These are phyloP conservation scores for Anniella stebbinsi DNA, from an alignment of 2,797 vertebrate species.

Conservation along the genomic window DNA sequence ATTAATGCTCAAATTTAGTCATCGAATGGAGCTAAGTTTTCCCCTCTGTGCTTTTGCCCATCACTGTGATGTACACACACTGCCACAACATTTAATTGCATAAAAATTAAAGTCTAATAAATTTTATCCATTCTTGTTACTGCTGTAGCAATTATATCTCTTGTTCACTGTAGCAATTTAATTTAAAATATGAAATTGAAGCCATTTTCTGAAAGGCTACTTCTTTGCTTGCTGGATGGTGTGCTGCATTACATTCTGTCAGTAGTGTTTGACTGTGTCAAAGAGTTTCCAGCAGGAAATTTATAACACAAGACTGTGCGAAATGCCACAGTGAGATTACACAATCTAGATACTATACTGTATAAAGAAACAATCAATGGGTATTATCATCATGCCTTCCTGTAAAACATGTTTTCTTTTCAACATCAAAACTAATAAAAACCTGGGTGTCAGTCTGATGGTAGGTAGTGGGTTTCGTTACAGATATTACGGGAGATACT, in stretches of 20 bases:
- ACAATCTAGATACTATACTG: neutral
- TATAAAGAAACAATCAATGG: neutral
- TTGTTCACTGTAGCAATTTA: neutral
- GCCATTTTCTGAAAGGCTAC: slow-evolving; percentile 17
- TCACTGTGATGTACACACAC: slow-evolving; percentile 8
- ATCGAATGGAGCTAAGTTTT: slow-evolving; percentile 5
- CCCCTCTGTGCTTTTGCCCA: slow-evolving; percentile 4
- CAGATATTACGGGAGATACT: neutral
- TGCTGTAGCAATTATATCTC: slow-evolving; percentile 21
- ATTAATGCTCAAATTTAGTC: slow-evolving; percentile 47
- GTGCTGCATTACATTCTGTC: slow-evolving; percentile 7
- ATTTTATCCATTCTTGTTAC: slow-evolving; percentile 40
- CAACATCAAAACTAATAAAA: slow-evolving; percentile 4
- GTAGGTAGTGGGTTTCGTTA: neutral
- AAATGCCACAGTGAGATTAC: neutral
- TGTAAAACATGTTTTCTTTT: slow-evolving; percentile 20
- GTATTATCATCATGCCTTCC: neutral
- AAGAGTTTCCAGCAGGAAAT: slow-evolving; percentile 39
- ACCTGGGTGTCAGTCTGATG: neutral
- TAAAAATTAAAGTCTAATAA: slow-evolving; percentile 1
- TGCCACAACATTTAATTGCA: slow-evolving; percentile 37
- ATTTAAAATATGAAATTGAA: slow-evolving; percentile 27
- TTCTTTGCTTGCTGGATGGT: neutral
- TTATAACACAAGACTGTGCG: neutral
- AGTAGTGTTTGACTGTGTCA: slow-evolving; percentile 12